Evolutionary conservation across 2,113 vertebrate genomes (phyloP), one percentile per base, ranked within the genome.

Genomic region (Madoqua kirkii): DNA sequence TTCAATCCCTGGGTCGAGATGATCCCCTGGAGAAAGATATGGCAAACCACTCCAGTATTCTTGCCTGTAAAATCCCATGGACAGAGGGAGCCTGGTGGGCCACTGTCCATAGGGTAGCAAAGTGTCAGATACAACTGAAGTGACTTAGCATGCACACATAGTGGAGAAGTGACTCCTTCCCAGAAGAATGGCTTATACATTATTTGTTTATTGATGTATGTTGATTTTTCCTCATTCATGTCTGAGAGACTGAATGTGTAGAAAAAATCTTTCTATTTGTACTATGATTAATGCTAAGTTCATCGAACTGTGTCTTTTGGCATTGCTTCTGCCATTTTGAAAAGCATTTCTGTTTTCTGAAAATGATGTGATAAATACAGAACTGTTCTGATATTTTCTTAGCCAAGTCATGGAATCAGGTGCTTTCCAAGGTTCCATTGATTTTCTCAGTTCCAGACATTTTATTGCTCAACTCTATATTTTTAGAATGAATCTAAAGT

Each of bases 251-350:
- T 95, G 54, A 94, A 50, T 67, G 2, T 64, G 16, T 29, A 60
- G 12, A 78, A 85, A n/a, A 78, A 62, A 86, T 81, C 17, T 86
- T 85, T 88, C 25, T 48, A 71, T 71, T 85, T 95, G 54, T 79
- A 50, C 2, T 92, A 89, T 83, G 55, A 27, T 71, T 64, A 67
- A 67, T 95, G 36, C 25, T 82, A 84, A 94, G 36, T n/a, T 55
- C 76, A 78, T 84, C 83, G 91, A 79, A 79, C 36, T 84, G 84
- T 43, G 25, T 87, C 3, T 27, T 96, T 95, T 76, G 25, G 6
- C 23, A 76, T 55, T 54, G 23, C 0, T 43, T 40, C 93, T 89
- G 92, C 79, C 6, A 84, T 67, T 95, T 87, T 89, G 13, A 23
- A 87, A 92, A 64, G 0, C 4, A 50, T 52, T 93, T 93, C 27